These are phyloP conservation scores for Amphiprion ocellaris DNA, from an alignment of 2,113 vertebrate genomes.

Conservation along the genomic window DNA sequence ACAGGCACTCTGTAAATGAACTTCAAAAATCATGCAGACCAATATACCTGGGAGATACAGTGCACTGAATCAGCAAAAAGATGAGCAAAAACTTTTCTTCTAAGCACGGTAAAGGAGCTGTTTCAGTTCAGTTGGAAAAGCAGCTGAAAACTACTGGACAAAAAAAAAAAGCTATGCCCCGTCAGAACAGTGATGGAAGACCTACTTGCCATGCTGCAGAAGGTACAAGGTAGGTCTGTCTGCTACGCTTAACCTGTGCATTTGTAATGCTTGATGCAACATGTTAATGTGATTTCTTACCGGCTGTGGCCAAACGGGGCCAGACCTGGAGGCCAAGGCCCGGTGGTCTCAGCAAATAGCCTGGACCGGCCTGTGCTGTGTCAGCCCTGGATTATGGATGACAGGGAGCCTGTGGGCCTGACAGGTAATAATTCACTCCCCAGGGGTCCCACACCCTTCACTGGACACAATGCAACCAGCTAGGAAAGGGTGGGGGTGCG, in stretches of 20 bases:
- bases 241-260: conserved; percentile 41
- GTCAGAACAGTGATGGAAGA: conserved; percentile 42
- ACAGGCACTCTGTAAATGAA: conserved; percentile 41
- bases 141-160: conserved; percentile 3
- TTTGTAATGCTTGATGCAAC: conserved; percentile 63
- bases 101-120: conserved; percentile 1
- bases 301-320: conserved; percentile 52
- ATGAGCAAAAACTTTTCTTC: conserved; percentile 19
- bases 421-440: conserved; percentile 87
- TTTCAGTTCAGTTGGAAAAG: conserved; percentile 7
- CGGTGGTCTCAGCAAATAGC: conserved; percentile 65
- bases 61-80: conserved; percentile 50
- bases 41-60: conserved; percentile 22
- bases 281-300: conserved; percentile 69
- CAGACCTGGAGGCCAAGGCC: conserved; percentile 74
- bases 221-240: conserved; percentile 16
- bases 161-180: background rate
- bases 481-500: conserved; percentile 12
- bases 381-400: conserved; percentile 82
- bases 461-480: conserved; percentile 72
- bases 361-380: conserved; percentile 57
- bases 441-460: conserved; percentile 72
- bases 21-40: conserved; percentile 32
- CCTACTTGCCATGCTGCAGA: conserved; percentile 33
- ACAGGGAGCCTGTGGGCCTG: conserved; percentile 60